Conservation (phyloP, 2,113 vertebrate species). For the Nannobrachium achirus region DNA sequence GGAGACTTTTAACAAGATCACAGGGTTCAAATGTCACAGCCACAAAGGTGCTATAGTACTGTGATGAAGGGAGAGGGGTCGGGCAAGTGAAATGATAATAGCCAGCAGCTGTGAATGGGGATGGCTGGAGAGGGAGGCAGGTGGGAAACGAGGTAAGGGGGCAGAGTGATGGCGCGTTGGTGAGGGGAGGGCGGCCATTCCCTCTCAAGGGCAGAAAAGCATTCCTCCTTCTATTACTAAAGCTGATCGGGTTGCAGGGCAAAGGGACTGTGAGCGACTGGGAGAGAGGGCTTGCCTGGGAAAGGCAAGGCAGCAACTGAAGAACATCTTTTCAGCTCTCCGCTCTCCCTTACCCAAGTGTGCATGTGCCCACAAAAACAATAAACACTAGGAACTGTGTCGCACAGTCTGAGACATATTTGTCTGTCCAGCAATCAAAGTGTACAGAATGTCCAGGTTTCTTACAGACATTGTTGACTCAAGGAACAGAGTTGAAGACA, state of each 20-base stretch:
- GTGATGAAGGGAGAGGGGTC: constrained; percentile 61
- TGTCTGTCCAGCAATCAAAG: no score
- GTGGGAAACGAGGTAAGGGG: constrained; percentile 57
- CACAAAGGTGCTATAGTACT: constrained; percentile 61
- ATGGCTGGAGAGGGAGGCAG: constrained; percentile 67
- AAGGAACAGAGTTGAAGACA: no score
- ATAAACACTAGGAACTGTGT: no score
- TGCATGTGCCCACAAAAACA: no score
- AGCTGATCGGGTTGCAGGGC: constrained; percentile 77
- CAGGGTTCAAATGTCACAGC: constrained; percentile 75
- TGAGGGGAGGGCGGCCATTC: constrained; percentile 58
- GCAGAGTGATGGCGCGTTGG: constrained; percentile 48
- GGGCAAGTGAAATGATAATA: constrained; percentile 61
- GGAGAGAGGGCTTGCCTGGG: constrained; percentile 11
- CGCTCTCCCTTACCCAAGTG: no score
- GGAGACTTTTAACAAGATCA: constrained; percentile 67
- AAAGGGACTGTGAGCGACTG: neutral
- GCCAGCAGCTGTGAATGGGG: constrained; percentile 63
- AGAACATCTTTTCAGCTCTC: constrained; percentile 8
- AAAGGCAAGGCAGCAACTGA: constrained; percentile 5
- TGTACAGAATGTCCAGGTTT: no score
- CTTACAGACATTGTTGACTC: no score
- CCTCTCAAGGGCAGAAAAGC: constrained; percentile 59
- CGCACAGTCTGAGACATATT: no score
- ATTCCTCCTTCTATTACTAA: constrained; percentile 77